These are phyloP conservation scores for Nibea coibor DNA, from an alignment of 2,113 vertebrate genomes.

Conservation along the genomic window DNA sequence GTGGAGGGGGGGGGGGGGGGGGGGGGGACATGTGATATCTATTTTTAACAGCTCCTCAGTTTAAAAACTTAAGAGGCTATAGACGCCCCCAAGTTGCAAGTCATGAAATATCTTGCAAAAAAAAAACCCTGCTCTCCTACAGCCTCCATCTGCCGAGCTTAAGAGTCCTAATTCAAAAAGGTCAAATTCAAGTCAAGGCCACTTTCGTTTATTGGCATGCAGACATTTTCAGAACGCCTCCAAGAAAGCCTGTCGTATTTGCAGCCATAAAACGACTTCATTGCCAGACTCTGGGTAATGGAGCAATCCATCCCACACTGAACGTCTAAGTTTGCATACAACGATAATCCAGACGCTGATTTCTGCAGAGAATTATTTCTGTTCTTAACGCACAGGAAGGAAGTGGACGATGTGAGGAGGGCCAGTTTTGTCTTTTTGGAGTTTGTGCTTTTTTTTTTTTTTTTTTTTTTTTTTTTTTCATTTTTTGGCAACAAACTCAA, in stretches of 20 bases:
- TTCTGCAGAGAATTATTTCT: constrained; percentile 33
- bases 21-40: constrained; percentile 12
- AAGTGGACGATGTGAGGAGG: background rate
- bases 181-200: constrained; percentile 76
- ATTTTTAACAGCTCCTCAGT: constrained; percentile 34
- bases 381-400: background rate
- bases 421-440: background rate
- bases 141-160: constrained; percentile 52
- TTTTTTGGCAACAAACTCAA: background rate
- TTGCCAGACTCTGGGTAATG: constrained; percentile 60
- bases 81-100: constrained; percentile 36
- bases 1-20: too few species aligned
- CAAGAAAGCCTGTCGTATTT: constrained; percentile 54
- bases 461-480: background rate
- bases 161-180: constrained; percentile 50
- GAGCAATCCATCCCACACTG: constrained; percentile 61
- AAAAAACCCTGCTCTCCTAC: background rate
- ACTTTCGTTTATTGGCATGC: constrained; percentile 64
- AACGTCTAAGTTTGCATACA: constrained; percentile 58
- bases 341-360: constrained; percentile 49
- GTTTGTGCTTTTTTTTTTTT: background rate
- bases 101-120: constrained; percentile 44
- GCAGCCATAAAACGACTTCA: constrained; percentile 51
- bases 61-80: constrained; percentile 23
- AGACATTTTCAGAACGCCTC: constrained; percentile 60